A percentile compares a stretch with the other conserved stretches of the same genome.
phyloP scores from a whole-genome alignment of 2,888 invertebrate species.

The Ormyrus labotus region DNA sequence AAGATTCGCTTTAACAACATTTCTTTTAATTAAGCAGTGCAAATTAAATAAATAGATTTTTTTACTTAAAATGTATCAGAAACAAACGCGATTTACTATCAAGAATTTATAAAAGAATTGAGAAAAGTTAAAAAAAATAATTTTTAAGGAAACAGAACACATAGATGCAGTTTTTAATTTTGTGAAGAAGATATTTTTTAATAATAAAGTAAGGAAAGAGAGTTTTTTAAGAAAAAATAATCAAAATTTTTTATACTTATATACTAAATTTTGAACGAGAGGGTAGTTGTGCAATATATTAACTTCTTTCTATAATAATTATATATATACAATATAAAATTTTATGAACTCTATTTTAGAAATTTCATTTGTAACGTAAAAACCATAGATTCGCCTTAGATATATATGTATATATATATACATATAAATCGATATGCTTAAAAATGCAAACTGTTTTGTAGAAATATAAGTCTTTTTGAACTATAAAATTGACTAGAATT shows the following conservation, averaged over 20 bases:
- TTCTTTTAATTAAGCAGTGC: not conserved
- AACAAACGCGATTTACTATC: too few relatives aligned
- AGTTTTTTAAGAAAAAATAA: slow-evolving; percentile 30
- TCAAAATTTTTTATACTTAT: slow-evolving; percentile 32
- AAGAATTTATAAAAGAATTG: too few relatives aligned
- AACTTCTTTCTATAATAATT: slow-evolving; percentile 2
- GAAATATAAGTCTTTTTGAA: slow-evolving; percentile 5
- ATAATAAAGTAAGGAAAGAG: too few relatives aligned
- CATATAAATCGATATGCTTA: too few relatives aligned
- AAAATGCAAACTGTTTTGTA: not conserved
- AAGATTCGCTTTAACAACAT: slow-evolving; percentile 49
- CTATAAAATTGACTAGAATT: slow-evolving; percentile 8
- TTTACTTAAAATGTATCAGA: too few relatives aligned
- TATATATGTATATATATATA: not conserved
- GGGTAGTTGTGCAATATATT: slow-evolving; percentile 24
- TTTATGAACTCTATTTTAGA: too few relatives aligned
- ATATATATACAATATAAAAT: not conserved
- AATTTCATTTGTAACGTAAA: too few relatives aligned
- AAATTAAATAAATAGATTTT: too few relatives aligned
- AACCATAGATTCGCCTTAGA: slow-evolving; percentile 8
- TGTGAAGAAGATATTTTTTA: too few relatives aligned
- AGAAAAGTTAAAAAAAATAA: too few relatives aligned
- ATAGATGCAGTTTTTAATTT: too few relatives aligned
- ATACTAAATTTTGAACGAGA: slow-evolving; percentile 35
- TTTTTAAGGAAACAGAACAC: too few relatives aligned